Base-by-base conservation (phyloP, 53 echinoderm and acorn worm genomes). In the Crossaster papposus region DNA sequence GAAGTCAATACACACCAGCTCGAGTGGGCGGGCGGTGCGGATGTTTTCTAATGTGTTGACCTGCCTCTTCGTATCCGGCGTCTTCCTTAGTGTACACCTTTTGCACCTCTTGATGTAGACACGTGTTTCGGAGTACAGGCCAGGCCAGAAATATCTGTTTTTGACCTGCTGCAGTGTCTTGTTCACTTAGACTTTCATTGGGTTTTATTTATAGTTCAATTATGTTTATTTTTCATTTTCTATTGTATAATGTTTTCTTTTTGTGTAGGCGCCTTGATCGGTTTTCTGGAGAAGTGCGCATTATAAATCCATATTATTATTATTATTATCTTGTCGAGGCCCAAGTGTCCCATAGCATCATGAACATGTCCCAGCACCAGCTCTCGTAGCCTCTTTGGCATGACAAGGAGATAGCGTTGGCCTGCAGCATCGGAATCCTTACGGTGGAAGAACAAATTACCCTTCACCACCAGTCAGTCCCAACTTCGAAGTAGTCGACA, bases 1-100 rank as follows among this genome's bases (percentile, higher is more conserved):
- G 38, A 92, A 92, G 54, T 92, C 92, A 12, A 92, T 75, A 58
- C 92, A 92, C n/a, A 91, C 70, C 15, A 91, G 78, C 31, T 91
- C 83, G 0, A 85, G 23, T 0, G 73, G 81, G 0, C 32, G 20
- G 5, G 37, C 64, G 4, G 92, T 83, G 23, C 36, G 24, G 37
- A 92, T 88, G 11, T 29, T 63, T 14, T 14, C 14, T 6, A 87
- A 18, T 1, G 73, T 44, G n/a, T n/a, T n/a, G 1, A 88, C 58
- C 17, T 64, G 18, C 13, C 14, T 79, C 44, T 72, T 54, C 4
- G 44, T 24, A 18, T 54, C 24, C 1, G 73, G 76, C 2, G 64
- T 23, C 50, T 92, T 92, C 6, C 82, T 36, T 30, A 89, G 64
- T 17, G 79, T 64, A 29, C 88, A 88, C 28, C 88, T 31, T 24